phyloP scores from a whole-genome alignment of 92 coral and sea anemone genomes.

The Epizoanthus scotinus region DNA sequence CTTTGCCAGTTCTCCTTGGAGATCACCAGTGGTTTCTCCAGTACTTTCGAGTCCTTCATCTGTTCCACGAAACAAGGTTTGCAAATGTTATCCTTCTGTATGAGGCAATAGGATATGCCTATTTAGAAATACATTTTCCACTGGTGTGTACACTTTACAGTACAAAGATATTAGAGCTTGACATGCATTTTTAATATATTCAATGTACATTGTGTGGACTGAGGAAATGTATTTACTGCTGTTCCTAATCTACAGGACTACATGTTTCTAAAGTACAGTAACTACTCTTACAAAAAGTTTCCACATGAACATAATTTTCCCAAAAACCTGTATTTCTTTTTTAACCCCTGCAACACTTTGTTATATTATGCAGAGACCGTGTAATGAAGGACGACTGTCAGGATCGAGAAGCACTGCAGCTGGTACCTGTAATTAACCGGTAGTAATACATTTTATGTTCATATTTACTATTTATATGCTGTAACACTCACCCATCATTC shows the following conservation, averaged over 20 bases:
- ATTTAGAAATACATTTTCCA: neutral
- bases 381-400: neutral
- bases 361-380: neutral
- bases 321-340: neutral
- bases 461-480: neutral
- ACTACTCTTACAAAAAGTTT: too few relatives aligned
- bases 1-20: conserved; percentile 58
- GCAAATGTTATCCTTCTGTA: neutral
- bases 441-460: neutral
- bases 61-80: conserved; percentile 19
- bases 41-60: conserved; percentile 42
- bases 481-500: neutral
- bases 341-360: neutral
- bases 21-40: conserved; percentile 59
- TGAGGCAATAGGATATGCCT: neutral
- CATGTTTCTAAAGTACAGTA: too few relatives aligned
- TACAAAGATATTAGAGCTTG: too few relatives aligned
- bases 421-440: conserved; percentile 26
- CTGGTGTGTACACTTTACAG: neutral
- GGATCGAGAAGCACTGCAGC: neutral
- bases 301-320: neutral
- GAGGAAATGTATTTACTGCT: too few relatives aligned
- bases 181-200: too few relatives aligned
- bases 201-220: too few relatives aligned
- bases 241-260: too few relatives aligned